Evolutionary conservation across 2,113 vertebrate genomes (phyloP).

Genomic region (Ageneiosus marmoratus): DNA sequence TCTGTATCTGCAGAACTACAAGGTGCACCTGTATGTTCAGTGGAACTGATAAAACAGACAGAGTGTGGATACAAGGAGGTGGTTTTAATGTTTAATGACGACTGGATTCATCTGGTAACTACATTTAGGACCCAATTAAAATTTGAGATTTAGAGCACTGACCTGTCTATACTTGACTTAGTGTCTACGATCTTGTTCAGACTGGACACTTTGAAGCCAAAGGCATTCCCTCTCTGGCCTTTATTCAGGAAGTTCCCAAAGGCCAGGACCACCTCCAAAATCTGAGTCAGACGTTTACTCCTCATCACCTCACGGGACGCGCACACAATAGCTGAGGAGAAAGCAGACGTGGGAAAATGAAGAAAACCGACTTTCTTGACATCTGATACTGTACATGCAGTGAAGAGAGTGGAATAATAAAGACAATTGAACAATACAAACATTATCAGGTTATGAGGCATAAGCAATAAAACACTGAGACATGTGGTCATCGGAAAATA

Average conservation of each 20-base stretch:
- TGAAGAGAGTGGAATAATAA: background rate
- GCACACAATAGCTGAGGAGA: conserved; percentile 40
- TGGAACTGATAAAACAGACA: too few species aligned
- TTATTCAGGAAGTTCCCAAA: conserved; percentile 99
- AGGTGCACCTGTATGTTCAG: too few species aligned
- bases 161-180: conserved; percentile 99
- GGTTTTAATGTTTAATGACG: too few species aligned
- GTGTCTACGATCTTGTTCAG: conserved; percentile 98
- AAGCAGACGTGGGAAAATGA: background rate
- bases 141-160: conserved; percentile 61
- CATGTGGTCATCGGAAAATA: background rate
- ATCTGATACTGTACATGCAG: background rate
- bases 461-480: background rate
- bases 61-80: too few species aligned
- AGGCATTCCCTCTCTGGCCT: conserved; percentile 95
- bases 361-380: background rate
- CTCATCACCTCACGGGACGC: conserved; percentile 89
- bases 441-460: background rate
- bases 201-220: conserved; percentile 94
- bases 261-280: conserved; percentile 94
- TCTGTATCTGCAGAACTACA: too few species aligned
- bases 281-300: conserved; percentile 87
- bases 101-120: background rate
- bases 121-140: background rate
- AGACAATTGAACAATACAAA: background rate